Evolutionary conservation across 2,888 invertebrate genomes (phyloP).

Genomic region (Vanessa cardui): DNA sequence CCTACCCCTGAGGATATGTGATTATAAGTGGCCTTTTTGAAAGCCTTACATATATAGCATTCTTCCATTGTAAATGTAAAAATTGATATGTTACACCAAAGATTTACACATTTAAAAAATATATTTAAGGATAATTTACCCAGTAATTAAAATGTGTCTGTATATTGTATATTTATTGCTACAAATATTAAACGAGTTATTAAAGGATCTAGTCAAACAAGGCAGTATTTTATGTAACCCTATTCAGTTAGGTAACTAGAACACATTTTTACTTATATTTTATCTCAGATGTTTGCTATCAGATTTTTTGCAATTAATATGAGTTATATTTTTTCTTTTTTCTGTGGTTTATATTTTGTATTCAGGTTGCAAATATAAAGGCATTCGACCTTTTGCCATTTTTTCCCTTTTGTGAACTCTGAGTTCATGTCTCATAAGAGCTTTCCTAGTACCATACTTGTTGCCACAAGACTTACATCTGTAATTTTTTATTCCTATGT

Average conservation of each 20-base stretch:
- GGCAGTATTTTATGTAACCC: slow-evolving; percentile 1
- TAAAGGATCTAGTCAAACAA: slow-evolving; percentile 2
- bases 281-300: neutral
- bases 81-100: slow-evolving; percentile 43
- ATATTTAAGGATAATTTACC: slow-evolving; percentile 24
- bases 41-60: slow-evolving; percentile 51
- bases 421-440: slow-evolving; percentile 64
- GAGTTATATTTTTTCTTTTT: neutral
- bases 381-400: slow-evolving; percentile 58
- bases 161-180: slow-evolving; percentile 20
- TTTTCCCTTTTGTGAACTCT: slow-evolving; percentile 65
- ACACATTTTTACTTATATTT: neutral
- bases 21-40: slow-evolving; percentile 71
- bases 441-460: slow-evolving; percentile 62
- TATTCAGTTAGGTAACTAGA: neutral
- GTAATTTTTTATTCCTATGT: slow-evolving; percentile 58
- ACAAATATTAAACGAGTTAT: slow-evolving; percentile 24
- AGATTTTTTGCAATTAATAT: too few species aligned
- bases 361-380: slow-evolving; percentile 61
- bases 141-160: slow-evolving; percentile 19
- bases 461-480: slow-evolving; percentile 59
- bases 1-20: slow-evolving; percentile 51
- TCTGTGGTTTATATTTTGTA: slow-evolving; percentile 7
- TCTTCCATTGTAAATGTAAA: slow-evolving; percentile 65
- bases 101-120: slow-evolving; percentile 40